These are phyloP conservation scores for Watsonalla cultraria DNA, from an alignment of 2,888 invertebrate species.

Conservation along the genomic window DNA sequence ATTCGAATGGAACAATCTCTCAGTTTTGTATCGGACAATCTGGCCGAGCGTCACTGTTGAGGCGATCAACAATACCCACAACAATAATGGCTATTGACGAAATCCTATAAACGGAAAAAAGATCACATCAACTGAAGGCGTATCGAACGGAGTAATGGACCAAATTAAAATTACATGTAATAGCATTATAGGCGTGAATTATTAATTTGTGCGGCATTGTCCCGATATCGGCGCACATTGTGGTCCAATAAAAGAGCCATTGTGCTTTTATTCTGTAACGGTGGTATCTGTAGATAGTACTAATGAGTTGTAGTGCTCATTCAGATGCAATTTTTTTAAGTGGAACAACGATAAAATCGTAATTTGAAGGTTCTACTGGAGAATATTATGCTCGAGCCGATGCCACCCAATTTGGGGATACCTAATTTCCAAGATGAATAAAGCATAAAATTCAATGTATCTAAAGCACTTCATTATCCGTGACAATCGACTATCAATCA, in stretches of 20 bases:
- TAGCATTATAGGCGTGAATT: constrained; percentile 66
- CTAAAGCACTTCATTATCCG: constrained; percentile 67
- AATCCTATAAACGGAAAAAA: constrained; percentile 56
- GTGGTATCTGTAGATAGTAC: constrained; percentile 9
- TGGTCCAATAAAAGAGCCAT: constrained; percentile 33
- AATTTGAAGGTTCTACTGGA: not conserved
- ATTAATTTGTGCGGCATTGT: constrained; percentile 71
- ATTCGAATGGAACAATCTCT: constrained; percentile 50
- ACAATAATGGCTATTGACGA: constrained; percentile 53
- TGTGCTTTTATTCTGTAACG: constrained; percentile 20
- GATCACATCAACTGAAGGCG: constrained; percentile 36
- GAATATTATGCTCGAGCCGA: not conserved
- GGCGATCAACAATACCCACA: constrained; percentile 46
- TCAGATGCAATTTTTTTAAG: constrained; percentile 23
- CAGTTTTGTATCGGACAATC: constrained; percentile 41
- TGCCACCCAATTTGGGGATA: constrained; percentile 8
- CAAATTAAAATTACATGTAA: constrained; percentile 67
- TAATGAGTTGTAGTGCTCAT: constrained; percentile 28
- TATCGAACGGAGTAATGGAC: constrained; percentile 47
- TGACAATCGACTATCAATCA: constrained; percentile 74
- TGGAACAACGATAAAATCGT: not conserved
- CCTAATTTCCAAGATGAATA: constrained; percentile 24
- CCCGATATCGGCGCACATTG: constrained; percentile 27
- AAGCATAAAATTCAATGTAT: constrained; percentile 47
- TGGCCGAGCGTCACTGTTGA: constrained; percentile 29